Percentiles rank a stretch among this genome's conserved stretches.
Conservation (phyloP, 1,140 invertebrate species). For the Riptortus pedestris region DNA sequence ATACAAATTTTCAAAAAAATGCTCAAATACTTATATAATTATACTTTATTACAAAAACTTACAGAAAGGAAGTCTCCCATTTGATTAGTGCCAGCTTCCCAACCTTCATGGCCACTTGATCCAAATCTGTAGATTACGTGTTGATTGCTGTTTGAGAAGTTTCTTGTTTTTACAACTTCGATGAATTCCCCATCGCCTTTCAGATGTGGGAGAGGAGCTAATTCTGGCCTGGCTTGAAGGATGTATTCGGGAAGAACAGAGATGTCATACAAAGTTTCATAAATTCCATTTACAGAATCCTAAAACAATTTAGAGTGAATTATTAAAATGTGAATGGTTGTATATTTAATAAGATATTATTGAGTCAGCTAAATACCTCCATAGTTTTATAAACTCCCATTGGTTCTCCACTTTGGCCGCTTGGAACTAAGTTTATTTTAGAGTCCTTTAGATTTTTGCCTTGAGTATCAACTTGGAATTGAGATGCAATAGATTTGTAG, state of each 20-base stretch:
- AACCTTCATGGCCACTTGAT: conserved; percentile 41
- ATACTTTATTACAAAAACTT: conserved; percentile 7
- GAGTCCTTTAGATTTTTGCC: conserved; percentile 31
- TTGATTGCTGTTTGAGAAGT: conserved; percentile 50
- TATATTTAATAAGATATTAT: neutral
- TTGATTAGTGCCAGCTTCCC: conserved; percentile 44
- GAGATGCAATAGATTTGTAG: conserved; percentile 49
- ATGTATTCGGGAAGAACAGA: conserved; percentile 29
- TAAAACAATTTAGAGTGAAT: neutral
- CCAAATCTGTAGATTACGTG: conserved; percentile 49
- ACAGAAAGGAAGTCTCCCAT: conserved; percentile 46
- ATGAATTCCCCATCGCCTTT: conserved; percentile 39
- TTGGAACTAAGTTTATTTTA: conserved; percentile 41
- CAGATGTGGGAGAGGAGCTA: conserved; percentile 33
- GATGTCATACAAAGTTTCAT: conserved; percentile 34
- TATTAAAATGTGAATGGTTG: neutral
- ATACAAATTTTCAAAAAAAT: neutral
- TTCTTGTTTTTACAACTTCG: conserved; percentile 46
- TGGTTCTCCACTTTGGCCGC: conserved; percentile 40
- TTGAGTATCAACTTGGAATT: conserved; percentile 34
- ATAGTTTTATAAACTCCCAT: conserved; percentile 49
- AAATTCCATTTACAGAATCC: conserved; percentile 36
- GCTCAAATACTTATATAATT: neutral
- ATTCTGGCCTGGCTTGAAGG: conserved; percentile 27
- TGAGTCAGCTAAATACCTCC: conserved; percentile 37